phyloP scores from a whole-genome alignment of 2,797 vertebrate species.

The Parauchenoglanis ngamensis region DNA sequence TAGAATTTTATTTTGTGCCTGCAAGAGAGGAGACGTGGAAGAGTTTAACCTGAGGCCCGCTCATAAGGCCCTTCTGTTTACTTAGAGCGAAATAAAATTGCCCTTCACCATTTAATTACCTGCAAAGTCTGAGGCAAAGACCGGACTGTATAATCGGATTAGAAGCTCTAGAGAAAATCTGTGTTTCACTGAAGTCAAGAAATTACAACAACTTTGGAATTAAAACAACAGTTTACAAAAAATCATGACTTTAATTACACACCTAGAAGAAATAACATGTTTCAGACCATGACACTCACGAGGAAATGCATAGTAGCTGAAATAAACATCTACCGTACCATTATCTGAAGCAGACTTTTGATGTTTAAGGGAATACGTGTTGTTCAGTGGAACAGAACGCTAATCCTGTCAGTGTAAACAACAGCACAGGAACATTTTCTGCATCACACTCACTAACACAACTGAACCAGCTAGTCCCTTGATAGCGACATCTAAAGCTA shows the following conservation, averaged over 20 bases:
- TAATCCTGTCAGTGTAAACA: constrained; percentile 1
- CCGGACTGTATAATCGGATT: constrained; percentile 45
- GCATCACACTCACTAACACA: neutral
- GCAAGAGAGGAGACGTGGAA: neutral
- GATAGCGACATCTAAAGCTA: neutral
- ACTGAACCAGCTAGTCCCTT: neutral
- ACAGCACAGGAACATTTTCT: neutral
- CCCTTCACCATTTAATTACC: constrained; percentile 44
- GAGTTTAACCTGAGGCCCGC: neutral
- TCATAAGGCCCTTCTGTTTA: constrained; percentile 12
- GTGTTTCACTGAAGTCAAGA: neutral
- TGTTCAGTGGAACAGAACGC: neutral
- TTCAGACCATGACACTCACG: neutral
- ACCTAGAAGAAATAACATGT: neutral
- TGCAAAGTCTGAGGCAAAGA: constrained; percentile 44
- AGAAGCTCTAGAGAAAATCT: constrained; percentile 28
- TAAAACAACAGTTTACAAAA: constrained; percentile 3
- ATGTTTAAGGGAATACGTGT: neutral
- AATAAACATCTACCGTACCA: neutral
- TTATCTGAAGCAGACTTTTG: neutral
- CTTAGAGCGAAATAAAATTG: constrained; percentile 19
- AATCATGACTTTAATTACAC: neutral
- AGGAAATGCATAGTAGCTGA: neutral
- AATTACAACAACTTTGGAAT: constrained; percentile 1
- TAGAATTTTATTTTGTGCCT: neutral